Evolutionary conservation across 2,888 invertebrate species (phyloP).

Genomic region (Amblyjoppa fuscipennis): DNA sequence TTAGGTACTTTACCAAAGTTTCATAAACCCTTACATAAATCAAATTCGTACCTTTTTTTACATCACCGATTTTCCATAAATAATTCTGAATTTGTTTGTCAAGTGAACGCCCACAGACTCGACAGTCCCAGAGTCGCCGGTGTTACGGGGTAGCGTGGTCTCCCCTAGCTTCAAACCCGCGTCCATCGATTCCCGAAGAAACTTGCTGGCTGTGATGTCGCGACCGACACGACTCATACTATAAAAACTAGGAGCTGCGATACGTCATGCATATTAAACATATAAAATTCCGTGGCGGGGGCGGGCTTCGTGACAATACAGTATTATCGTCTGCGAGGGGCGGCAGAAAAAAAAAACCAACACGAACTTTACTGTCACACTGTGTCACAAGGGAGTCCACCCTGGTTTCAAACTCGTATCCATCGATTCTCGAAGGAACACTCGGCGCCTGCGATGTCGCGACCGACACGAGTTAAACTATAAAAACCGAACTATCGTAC

Average conservation of each 20-base stretch:
- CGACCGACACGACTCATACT: slow-evolving; percentile 51
- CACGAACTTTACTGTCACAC: not conserved
- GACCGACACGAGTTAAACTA: not conserved
- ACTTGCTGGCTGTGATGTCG: slow-evolving; percentile 59
- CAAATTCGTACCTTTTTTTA: not conserved
- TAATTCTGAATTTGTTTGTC: not conserved
- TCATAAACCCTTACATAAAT: not conserved
- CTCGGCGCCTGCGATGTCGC: not conserved
- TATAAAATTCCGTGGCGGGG: not conserved
- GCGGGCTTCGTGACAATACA: slow-evolving; percentile 59
- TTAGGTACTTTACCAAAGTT: not conserved
- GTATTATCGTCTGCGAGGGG: slow-evolving; percentile 34
- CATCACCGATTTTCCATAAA: not conserved
- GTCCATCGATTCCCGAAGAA: slow-evolving; percentile 63
- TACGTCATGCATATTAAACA: slow-evolving; percentile 19
- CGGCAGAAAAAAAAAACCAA: not conserved
- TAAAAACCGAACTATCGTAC: not conserved
- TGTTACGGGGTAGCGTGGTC: slow-evolving; percentile 9
- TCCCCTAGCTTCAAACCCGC: slow-evolving; percentile 33
- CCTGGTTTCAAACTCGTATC: not conserved
- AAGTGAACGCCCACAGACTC: not conserved
- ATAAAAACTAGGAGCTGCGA: slow-evolving; percentile 13
- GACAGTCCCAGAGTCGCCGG: not conserved
- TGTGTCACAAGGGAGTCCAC: slow-evolving; percentile 14
- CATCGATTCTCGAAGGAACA: not conserved